Base-by-base conservation (phyloP, 2,888 invertebrate genomes). In the Steromphala cineraria region DNA sequence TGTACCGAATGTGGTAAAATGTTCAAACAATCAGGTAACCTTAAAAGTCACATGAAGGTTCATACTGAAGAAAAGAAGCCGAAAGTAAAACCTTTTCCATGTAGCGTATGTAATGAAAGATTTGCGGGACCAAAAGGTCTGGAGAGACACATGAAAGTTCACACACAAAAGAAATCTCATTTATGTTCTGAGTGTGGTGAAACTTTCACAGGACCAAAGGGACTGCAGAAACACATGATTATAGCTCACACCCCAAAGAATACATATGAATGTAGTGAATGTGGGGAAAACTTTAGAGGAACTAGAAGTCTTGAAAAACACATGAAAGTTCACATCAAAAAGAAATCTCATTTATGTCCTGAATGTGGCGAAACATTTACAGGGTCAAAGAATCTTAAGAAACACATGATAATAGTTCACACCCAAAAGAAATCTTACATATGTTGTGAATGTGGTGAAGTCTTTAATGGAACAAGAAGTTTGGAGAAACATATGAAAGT, bases 131-230 rank as follows among this genome's bases (percentile, higher is more conserved):
- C 21, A 15, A n/a, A 5, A 21, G 13, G 28, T 28, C 15, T 67
- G 67, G 17, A 67, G 31, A 19, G 13, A 3, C 67, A 67, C 67
- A 67, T 67, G 28, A 67, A 17, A 21, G 67, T 28, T 67, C 67
- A 67, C 31, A 24, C 67, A 7, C 2, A 13, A 15, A 19, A 67
- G 28, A 21, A 28, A 28, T 19, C 67, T 7, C n/a, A 15, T 19
- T 31, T 8, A 24, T 67, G 67, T 28, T 13, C 13, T n/a, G 62
- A 75, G 79, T 81, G 79, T 81, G 75, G 76, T 79, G 67, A 81
- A 76, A 24, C 21, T 82, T 77, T 80, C 56, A 77, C 80, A 71
- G 77, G 76, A 67, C 4, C 15, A 15, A 5, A 5, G 13, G 5
- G 67, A 8, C 67, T 67, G 31, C 13, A 67, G 24, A 67, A 28